Base-by-base conservation (phyloP, 2,797 vertebrate genomes). In the Chloroceryle amazona region DNA sequence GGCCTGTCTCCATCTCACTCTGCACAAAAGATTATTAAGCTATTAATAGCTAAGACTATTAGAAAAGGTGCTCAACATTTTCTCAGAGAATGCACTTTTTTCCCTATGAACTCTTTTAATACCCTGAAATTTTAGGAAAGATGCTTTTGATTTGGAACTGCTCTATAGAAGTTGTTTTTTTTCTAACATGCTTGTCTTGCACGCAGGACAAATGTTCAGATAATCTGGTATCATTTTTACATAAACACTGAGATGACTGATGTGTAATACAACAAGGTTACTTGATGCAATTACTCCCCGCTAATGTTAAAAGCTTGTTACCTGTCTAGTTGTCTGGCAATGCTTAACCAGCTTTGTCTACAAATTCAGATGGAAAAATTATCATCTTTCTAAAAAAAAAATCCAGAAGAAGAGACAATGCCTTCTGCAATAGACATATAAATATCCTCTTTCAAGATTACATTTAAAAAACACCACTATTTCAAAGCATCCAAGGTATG, bases 251-350 rank as follows among this genome's bases (percentile, higher is more conserved):
- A 78, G 80, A 62, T n/a, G 54, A 35, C 73, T 49, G 84, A 26
- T n/a, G 41, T 90, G 58, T 68, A 88, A 94, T 31, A 25, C 65
- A 83, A 41, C 0, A 6, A 79, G 61, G 90, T 66, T 54, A 65
- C 46, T 31, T 2, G 2, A 51, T 68, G 80, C 73, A 79, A 42
- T 1, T 11, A 54, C 46, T 2, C 46, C 76, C 62, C 55, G 66
- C 86, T 96, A 94, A 96, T 90, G 86, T 55, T 66, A 90, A 94
- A 96, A 84, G 57, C 84, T 78, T 93, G 91, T 94, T 88, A 93
- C 68, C 68, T 89, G 75, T 80, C 84, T 73, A 46, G 46, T 29
- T 80, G 72, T 73, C 89, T 95, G 85, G 72, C 68, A 87, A 3
- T 14, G 81, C 49, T 83, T 81, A 91, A 88, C 37, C 41, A 65